Evolutionary conservation across 2,797 vertebrate species (phyloP).

Genomic region (Poeciliopsis paucimaculata): DNA sequence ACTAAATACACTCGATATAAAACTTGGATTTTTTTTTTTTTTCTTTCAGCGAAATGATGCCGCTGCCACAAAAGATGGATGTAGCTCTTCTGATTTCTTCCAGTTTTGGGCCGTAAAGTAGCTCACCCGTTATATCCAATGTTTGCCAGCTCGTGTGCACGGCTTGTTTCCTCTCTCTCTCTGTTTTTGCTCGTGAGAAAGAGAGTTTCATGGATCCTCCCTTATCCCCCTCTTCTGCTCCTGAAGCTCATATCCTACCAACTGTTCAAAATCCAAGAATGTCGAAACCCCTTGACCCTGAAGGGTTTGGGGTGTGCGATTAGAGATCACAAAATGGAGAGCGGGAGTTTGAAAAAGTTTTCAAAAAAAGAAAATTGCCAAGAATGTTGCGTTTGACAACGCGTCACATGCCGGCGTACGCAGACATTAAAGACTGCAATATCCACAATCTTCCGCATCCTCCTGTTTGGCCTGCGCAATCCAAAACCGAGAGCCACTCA

Average conservation of each 20-base stretch:
- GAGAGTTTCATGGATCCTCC: constrained; percentile 13
- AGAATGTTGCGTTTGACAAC: constrained; percentile 1
- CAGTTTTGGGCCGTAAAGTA: neutral
- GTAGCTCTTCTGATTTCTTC: neutral
- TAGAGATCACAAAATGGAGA: constrained; percentile 53
- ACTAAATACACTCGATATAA: neutral
- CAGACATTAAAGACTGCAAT: constrained; percentile 40
- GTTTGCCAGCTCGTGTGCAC: constrained; percentile 21
- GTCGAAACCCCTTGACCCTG: constrained; percentile 56
- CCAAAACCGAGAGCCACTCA: constrained; percentile 55
- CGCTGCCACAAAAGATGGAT: neutral
- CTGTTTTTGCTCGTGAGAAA: neutral
- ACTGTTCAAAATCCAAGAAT: constrained; percentile 59
- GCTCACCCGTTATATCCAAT: neutral
- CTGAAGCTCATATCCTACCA: constrained; percentile 51
- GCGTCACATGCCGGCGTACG: neutral
- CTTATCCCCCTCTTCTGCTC: constrained; percentile 35
- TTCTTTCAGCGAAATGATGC: neutral
- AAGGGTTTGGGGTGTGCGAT: constrained; percentile 50
- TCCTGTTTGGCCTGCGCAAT: constrained; percentile 51
- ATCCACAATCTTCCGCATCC: constrained; percentile 50
- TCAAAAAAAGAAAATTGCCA: constrained; percentile 15
- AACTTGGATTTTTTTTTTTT: neutral
- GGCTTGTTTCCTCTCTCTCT: constrained; percentile 21
- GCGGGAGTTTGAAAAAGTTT: constrained; percentile 25